Base-by-base conservation (phyloP, 2,888 invertebrate species). In the Brenthis hecate region DNA sequence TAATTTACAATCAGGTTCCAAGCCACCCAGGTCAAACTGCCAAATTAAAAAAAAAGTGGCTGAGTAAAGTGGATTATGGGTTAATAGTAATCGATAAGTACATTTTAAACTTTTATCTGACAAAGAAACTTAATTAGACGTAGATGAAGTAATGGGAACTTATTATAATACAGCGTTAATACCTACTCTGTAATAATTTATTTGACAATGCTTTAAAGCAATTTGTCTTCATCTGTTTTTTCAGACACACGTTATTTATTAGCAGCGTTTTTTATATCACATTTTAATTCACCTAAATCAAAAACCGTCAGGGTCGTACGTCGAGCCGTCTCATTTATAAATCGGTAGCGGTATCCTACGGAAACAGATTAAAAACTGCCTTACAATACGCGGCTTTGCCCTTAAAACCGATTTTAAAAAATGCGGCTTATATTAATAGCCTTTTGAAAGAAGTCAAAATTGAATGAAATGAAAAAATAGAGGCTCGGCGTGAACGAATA, bases 361-460 rank as follows among this genome's bases (percentile, higher is more conserved):
- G 92, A 92, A 91, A 92, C 90, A 88, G 87, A 91, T 91, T 92
- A 92, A 92, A 90, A 92, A 87, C 82, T 73, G 77, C 79, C 82
- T 76, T 79, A 92, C 92, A 92, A 92, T 91, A 83, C 86, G 76
- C 78, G 85, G 86, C 90, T 89, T 89, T 86, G 84, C 84, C 84
- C 83, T 85, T 84, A 91, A 88, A 85, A 87, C 88, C 85, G 89
- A 87, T 87, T 87, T 90, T 83, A 86, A 91, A 91, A 91, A 92
- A 92, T 90, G 87, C 86, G 88, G 88, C 91, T 91, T 89, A 89
- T 90, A 92, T 92, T 92, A 92, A 92, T 92, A 91, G 89, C 91
- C 88, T 90, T 91, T 92, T 91, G 91, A 91, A 88, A 92, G 91
- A 91, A 92, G 92, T 92, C 92, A 91, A 91, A 92, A 92, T 92